phyloP scores from a whole-genome alignment of 2,113 vertebrate species.

The Panurus biarmicus region DNA sequence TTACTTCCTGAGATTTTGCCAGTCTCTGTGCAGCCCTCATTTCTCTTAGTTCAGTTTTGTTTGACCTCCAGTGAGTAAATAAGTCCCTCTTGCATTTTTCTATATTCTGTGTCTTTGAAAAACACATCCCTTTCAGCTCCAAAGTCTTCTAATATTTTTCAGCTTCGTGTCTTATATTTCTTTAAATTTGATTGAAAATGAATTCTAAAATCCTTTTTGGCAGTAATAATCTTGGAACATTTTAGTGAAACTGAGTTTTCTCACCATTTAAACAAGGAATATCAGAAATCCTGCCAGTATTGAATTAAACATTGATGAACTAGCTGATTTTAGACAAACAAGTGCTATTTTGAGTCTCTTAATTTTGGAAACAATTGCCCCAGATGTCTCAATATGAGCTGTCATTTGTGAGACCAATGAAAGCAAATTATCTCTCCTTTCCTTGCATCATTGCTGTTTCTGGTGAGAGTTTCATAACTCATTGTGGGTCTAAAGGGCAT shows the following conservation, averaged over 20 bases:
- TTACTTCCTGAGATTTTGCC: neutral
- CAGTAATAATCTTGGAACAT: neutral
- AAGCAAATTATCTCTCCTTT: neutral
- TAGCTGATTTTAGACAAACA: constrained; percentile 6
- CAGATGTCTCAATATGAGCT: constrained; percentile 29
- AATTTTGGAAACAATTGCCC: constrained; percentile 34
- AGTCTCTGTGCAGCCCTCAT: neutral
- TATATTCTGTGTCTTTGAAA: neutral
- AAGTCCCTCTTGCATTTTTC: neutral
- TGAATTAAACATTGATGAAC: neutral
- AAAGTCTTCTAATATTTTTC: neutral
- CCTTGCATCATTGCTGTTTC: neutral
- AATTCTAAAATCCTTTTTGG: neutral
- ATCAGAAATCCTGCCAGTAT: neutral
- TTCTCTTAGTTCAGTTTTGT: neutral
- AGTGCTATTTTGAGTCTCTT: neutral
- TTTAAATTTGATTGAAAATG: neutral
- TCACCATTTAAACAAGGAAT: neutral
- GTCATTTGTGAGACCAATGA: neutral
- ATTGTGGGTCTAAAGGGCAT: neutral
- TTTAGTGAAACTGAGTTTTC: neutral
- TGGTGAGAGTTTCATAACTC: neutral
- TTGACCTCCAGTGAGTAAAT: neutral
- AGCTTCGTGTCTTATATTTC: neutral
- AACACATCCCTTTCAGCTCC: neutral